Percentiles rank a stretch among this genome's conserved stretches.
phyloP scores from a whole-genome alignment of 2,797 vertebrate genomes.

The Pempheris klunzingeri region DNA sequence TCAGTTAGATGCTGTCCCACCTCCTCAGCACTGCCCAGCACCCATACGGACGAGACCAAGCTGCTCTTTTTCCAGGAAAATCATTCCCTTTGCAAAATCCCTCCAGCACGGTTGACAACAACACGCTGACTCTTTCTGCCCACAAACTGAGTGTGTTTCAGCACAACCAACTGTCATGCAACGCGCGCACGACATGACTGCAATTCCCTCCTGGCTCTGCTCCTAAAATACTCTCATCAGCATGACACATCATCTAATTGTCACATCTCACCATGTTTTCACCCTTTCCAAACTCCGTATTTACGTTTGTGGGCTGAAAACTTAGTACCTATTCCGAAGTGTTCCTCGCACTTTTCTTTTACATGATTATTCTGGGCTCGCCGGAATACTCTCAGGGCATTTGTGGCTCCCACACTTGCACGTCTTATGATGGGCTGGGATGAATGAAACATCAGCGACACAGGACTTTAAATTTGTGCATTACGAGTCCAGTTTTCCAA shows the following conservation, averaged over 20 bases:
- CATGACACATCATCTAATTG: slow-evolving; percentile 45
- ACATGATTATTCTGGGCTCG: slow-evolving; percentile 19
- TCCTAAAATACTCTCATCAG: slow-evolving; percentile 48
- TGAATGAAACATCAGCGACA: background rate
- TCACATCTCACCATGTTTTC: slow-evolving; percentile 49
- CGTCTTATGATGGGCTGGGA: background rate
- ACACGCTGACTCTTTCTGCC: slow-evolving; percentile 19
- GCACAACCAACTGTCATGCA: slow-evolving; percentile 45
- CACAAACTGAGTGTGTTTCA: slow-evolving; percentile 27
- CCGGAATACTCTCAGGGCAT: background rate
- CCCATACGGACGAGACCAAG: slow-evolving; percentile 7
- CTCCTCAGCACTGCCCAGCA: slow-evolving; percentile 8
- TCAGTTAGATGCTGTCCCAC: slow-evolving; percentile 17
- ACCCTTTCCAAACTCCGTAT: slow-evolving; percentile 23
- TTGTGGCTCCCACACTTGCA: background rate
- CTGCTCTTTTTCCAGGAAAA: slow-evolving; percentile 32
- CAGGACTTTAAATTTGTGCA: background rate
- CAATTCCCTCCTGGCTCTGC: slow-evolving; percentile 37
- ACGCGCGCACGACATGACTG: slow-evolving; percentile 36
- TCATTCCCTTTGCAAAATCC: slow-evolving; percentile 23
- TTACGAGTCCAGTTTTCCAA: background rate
- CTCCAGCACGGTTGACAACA: slow-evolving; percentile 21
- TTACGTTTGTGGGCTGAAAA: slow-evolving; percentile 24
- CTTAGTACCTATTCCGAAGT: slow-evolving; percentile 6
- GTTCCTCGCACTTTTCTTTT: background rate